phyloP scores from a whole-genome alignment of 2,113 vertebrate species.

The Neotoma lepida region DNA sequence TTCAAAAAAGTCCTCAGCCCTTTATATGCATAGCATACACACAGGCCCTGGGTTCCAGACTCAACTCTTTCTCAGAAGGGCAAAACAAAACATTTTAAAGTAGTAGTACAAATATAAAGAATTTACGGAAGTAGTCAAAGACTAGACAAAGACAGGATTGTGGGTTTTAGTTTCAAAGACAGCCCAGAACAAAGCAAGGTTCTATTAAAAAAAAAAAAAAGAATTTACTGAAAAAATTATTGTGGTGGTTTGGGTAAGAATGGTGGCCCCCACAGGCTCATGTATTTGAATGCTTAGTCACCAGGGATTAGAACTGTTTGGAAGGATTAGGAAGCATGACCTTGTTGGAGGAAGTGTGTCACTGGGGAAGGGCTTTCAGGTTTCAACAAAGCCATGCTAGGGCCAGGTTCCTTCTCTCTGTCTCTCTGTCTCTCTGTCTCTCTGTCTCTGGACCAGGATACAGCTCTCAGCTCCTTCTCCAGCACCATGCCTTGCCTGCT shows the following conservation, averaged over 20 bases:
- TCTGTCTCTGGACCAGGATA: neutral
- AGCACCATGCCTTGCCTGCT: neutral
- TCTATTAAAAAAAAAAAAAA: neutral
- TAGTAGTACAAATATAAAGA: neutral
- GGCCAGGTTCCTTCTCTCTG: neutral
- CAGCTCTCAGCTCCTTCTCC: neutral
- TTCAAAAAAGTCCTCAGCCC: too few relatives aligned
- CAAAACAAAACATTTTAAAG: neutral
- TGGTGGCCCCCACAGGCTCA: too few relatives aligned
- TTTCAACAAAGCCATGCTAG: neutral
- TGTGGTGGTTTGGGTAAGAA: neutral
- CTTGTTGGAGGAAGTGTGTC: neutral
- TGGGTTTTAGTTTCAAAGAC: neutral
- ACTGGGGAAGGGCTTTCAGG: neutral
- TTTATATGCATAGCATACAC: neutral
- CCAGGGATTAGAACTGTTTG: neutral
- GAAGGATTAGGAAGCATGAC: neutral
- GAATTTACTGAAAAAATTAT: neutral
- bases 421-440: rapidly evolving
- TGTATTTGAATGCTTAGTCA: neutral
- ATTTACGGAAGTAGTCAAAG: neutral
- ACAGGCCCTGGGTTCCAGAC: neutral
- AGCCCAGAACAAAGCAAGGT: neutral
- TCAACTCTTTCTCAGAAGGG: neutral
- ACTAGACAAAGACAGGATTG: neutral